Conservation (phyloP, 1,140 invertebrate genomes). For the Hyphantria cunea region DNA sequence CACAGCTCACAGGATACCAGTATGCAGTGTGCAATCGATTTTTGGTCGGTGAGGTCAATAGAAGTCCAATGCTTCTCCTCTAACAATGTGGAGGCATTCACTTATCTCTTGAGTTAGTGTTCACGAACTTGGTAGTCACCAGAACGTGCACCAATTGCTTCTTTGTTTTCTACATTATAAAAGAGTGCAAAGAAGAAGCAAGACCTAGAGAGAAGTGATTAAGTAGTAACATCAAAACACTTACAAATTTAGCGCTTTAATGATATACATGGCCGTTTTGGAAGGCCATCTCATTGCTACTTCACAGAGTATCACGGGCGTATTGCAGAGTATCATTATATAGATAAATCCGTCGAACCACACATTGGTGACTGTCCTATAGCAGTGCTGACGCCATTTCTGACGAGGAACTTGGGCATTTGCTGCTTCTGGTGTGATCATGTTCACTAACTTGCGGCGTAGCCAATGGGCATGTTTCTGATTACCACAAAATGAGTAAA, state of each 20-base stretch:
- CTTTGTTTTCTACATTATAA: too few species aligned
- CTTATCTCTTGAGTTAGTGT: too few species aligned
- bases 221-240: slow-evolving; percentile 16
- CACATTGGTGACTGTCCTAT: slow-evolving; percentile 52
- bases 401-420: slow-evolving; percentile 54
- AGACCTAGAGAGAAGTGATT: too few species aligned
- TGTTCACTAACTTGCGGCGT: slow-evolving; percentile 59
- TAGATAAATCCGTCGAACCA: slow-evolving; percentile 72
- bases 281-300: slow-evolving; percentile 49
- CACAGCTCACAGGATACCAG: too few species aligned
- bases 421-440: slow-evolving; percentile 57
- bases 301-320: slow-evolving; percentile 67
- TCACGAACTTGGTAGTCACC: too few species aligned
- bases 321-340: slow-evolving; percentile 66
- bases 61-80: too few species aligned
- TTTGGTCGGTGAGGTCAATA: too few species aligned
- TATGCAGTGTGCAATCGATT: too few species aligned
- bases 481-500: not conserved
- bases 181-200: too few species aligned
- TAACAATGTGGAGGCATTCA: too few species aligned
- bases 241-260: slow-evolving; percentile 66
- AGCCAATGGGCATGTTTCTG: slow-evolving; percentile 65
- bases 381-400: slow-evolving; percentile 54
- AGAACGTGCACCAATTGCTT: too few species aligned
- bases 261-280: slow-evolving; percentile 31